Base-by-base conservation (phyloP, 2,888 invertebrate species). In the Julus scanicus region DNA sequence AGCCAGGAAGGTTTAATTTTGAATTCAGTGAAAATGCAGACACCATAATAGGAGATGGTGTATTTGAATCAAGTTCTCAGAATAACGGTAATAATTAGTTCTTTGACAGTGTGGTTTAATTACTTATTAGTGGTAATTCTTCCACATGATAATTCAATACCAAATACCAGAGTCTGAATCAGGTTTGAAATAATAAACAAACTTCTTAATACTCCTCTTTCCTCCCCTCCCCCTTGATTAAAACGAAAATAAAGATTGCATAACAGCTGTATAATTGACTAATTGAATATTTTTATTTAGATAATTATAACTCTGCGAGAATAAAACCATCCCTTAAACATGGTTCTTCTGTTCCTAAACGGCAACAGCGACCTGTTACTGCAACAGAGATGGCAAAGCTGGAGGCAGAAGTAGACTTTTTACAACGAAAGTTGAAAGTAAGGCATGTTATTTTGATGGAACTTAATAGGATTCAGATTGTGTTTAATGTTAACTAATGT, bases 341-440 rank as follows among this genome's bases (percentile, higher is more conserved):
- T 84, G 44, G n/a, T 3, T 5, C 13, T 17, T 84, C 84, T 13
- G 20, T 11, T 40, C 44, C 84, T 17, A 44, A 40, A 37, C 39
- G 84, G 9, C 39, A 84, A 29, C 40, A 84, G 44, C 84, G 84
- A 15, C 37, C 84, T 37, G 44, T 84, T 40, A 84, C 88, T 20
- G 85, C 85, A 84, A 88, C 88, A 15, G 84, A 53, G 13, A 40
- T 84, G n/a, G 48, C 88, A 85, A 88, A 88, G 49, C 53, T 88
- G 17, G 88, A 88, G 63, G 84, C 71, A 29, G 84, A 88, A 84
- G 84, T 88, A 37, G 53, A 84, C 29, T 49, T 37, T n/a, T 88
- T 88, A 20, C 83, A 84, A 37, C 40, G 88, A 85, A 44, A 84
- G n/a, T 44, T 49, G 57, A 49, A 44, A n/a, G 40, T 39, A 49